These are phyloP conservation scores for Nesoenas mayeri DNA, from an alignment of 2,113 vertebrate species.

Conservation along the genomic window DNA sequence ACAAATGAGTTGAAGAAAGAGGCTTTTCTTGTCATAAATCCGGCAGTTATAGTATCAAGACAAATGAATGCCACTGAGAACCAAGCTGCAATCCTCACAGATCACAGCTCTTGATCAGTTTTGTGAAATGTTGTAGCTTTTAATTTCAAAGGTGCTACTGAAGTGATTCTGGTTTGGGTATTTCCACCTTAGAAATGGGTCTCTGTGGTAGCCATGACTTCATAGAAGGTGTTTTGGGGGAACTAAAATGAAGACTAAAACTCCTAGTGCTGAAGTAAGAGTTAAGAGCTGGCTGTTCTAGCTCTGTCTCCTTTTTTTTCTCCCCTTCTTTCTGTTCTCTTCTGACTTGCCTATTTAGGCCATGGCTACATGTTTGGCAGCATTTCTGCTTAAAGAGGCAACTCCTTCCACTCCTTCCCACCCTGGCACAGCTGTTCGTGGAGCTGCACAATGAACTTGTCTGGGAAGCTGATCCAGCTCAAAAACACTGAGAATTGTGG, in stretches of 20 bases:
- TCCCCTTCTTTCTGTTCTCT: not conserved
- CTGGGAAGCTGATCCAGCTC: slow-evolving; percentile 14
- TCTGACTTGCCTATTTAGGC: slow-evolving; percentile 62
- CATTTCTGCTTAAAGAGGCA: slow-evolving; percentile 52
- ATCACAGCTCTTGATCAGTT: not conserved
- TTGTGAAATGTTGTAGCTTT: not conserved
- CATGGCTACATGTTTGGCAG: slow-evolving; percentile 57
- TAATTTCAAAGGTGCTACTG: not conserved
- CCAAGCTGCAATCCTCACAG: not conserved
- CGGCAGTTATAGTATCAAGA: rapidly evolving
- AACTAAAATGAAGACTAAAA: not conserved
- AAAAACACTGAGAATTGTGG: not conserved
- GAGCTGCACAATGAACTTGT: not conserved
- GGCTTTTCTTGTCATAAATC: not conserved
- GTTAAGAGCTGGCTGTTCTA: slow-evolving; percentile 14
- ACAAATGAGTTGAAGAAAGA: not conserved
- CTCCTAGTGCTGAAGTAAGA: not conserved
- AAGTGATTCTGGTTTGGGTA: not conserved
- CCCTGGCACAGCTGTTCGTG: not conserved
- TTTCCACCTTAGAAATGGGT: not conserved
- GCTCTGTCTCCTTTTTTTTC: not conserved
- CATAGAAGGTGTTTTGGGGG: not conserved
- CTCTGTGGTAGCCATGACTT: not conserved
- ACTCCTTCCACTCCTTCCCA: not conserved
- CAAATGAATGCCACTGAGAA: too few relatives aligned